Conservation (phyloP, 2,888 invertebrate genomes). For the Orthosia gracilis region DNA sequence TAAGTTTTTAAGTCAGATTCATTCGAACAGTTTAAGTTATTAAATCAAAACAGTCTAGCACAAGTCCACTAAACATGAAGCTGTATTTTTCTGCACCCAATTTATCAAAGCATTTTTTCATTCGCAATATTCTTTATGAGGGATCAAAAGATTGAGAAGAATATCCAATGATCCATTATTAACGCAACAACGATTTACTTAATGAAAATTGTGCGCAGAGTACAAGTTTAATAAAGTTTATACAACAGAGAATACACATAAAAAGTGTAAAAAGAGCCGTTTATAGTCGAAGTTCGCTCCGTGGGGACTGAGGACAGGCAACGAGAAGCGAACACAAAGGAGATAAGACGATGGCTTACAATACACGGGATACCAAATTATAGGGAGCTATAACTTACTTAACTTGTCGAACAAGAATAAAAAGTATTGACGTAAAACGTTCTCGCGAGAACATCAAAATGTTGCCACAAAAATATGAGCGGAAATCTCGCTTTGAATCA, state of each 20-base stretch:
- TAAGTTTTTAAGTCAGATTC: not conserved
- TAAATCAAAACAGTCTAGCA: not conserved
- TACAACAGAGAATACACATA: constrained; percentile 63
- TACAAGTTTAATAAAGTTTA: constrained; percentile 74
- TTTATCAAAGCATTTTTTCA: constrained; percentile 11
- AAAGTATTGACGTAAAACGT: constrained; percentile 32
- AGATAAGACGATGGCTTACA: constrained; percentile 57
- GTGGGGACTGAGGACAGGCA: constrained; percentile 58
- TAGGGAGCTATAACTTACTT: constrained; percentile 38
- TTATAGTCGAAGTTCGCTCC: constrained; percentile 73
- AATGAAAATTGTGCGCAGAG: constrained; percentile 70
- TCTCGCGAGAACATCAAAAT: constrained; percentile 24
- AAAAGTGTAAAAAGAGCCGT: constrained; percentile 70
- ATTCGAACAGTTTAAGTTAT: not conserved
- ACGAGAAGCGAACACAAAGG: constrained; percentile 58
- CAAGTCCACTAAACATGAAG: not conserved
- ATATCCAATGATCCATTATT: constrained; percentile 68
- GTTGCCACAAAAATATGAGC: constrained; percentile 29
- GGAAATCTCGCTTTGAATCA: constrained; percentile 36
- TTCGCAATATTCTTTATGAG: constrained; percentile 1
- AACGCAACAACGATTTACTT: constrained; percentile 70
- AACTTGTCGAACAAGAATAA: constrained; percentile 47
- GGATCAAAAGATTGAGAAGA: constrained; percentile 42
- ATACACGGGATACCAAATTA: constrained; percentile 55
- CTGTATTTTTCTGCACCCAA: not conserved